These are phyloP conservation scores for Archips xylosteana DNA, from an alignment of 2,888 invertebrate species.

Conservation along the genomic window DNA sequence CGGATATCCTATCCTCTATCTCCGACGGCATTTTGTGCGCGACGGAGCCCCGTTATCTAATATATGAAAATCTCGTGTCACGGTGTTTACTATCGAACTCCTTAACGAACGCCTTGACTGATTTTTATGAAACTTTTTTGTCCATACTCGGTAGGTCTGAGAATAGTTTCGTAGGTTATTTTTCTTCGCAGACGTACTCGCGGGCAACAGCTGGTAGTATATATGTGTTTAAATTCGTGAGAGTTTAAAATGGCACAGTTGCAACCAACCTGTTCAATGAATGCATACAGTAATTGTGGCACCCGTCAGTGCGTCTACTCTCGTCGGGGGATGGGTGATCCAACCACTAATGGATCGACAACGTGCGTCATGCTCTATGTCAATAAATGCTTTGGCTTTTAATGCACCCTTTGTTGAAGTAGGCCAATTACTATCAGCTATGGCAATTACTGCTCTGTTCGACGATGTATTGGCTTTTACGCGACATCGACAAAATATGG, in stretches of 20 bases:
- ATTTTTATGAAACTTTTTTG: no score
- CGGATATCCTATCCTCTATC: no score
- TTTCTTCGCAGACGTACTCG: no score
- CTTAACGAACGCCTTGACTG: no score
- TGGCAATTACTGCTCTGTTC: constrained; percentile 58
- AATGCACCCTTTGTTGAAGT: constrained; percentile 74
- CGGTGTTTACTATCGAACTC: no score
- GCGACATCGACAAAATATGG: constrained; percentile 36
- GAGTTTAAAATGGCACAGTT: constrained; percentile 16
- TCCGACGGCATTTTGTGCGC: no score
- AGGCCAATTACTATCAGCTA: constrained; percentile 69
- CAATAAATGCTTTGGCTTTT: constrained; percentile 72
- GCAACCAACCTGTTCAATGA: constrained; percentile 37
- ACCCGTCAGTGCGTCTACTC: constrained; percentile 20
- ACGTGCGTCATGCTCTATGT: constrained; percentile 68
- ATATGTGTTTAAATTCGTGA: neutral
- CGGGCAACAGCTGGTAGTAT: no score
- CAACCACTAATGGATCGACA: constrained; percentile 69
- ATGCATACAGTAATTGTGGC: constrained; percentile 31
- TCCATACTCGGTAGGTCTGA: no score
- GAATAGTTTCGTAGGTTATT: no score
- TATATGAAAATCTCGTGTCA: no score
- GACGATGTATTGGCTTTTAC: constrained; percentile 53
- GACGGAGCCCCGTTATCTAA: no score
- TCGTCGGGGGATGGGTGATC: constrained; percentile 34